These are phyloP conservation scores for Pterocles gutturalis DNA, from an alignment of 2,113 vertebrate species.

Conservation along the genomic window DNA sequence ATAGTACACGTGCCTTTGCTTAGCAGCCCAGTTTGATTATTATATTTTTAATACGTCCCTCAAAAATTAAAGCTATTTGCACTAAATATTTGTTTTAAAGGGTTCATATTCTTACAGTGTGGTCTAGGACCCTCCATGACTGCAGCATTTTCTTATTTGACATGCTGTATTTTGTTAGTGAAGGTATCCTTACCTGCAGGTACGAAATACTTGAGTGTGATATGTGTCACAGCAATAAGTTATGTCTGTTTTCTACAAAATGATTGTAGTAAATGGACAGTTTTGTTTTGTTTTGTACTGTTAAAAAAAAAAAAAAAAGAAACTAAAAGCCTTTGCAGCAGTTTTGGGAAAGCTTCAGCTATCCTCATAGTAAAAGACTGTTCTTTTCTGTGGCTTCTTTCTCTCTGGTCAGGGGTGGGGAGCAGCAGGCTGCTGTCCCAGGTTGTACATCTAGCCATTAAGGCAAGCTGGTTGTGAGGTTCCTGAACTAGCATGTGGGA, in stretches of 20 bases:
- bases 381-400: background rate
- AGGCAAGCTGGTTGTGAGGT: background rate
- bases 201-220: background rate
- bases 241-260: background rate
- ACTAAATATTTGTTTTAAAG: background rate
- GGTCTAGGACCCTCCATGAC: background rate
- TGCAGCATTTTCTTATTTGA: background rate
- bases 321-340: background rate
- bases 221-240: background rate
- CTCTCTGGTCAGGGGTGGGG: background rate
- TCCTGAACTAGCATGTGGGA: background rate
- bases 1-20: background rate
- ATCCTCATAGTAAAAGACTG: fast-evolving
- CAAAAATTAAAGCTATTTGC: background rate
- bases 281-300: background rate
- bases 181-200: background rate
- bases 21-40: background rate
- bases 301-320: background rate
- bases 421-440: background rate
- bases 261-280: background rate
- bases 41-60: background rate
- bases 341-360: background rate
- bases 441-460: background rate
- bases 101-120: background rate
- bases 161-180: background rate